Evolutionary conservation across 2,113 vertebrate species (phyloP).

Genomic region (Paracanthobrama guichenoti): DNA sequence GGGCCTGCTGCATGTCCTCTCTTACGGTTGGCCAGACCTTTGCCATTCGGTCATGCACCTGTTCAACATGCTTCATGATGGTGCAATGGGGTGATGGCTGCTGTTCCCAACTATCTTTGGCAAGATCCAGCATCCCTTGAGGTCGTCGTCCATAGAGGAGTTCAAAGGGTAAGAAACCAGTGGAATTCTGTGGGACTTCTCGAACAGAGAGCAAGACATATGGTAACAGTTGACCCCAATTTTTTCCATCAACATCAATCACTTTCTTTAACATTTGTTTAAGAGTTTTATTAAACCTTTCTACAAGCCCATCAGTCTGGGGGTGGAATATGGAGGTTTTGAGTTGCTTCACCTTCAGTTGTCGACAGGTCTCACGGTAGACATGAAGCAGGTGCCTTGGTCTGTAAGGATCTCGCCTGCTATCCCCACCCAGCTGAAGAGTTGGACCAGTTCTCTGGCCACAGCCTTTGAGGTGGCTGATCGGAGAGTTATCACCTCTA

Average conservation of each 20-base stretch:
- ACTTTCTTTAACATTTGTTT: background rate
- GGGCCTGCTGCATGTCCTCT: background rate
- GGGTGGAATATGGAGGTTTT: background rate
- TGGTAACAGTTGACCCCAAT: background rate
- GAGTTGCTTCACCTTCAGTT: background rate
- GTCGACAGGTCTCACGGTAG: background rate
- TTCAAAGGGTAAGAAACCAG: background rate
- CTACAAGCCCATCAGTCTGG: background rate
- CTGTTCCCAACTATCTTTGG: background rate
- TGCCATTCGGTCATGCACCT: background rate
- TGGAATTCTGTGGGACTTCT: background rate
- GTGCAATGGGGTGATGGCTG: background rate
- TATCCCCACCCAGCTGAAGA: background rate
- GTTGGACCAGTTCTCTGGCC: too few relatives aligned
- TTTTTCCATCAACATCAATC: background rate
- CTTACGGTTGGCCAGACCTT: background rate
- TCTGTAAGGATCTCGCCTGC: background rate
- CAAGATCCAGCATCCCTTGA: background rate
- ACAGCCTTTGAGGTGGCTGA: too few relatives aligned
- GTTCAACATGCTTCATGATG: background rate
- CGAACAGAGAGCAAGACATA: background rate
- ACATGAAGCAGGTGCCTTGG: background rate
- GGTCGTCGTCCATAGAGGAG: background rate
- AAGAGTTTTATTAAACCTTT: slow-evolving; percentile 1
- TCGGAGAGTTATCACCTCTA: too few relatives aligned